Percentiles rank a stretch among this genome's conserved stretches.
Conservation (phyloP, 1,140 invertebrate species). For the Ceratosolen fusciceps region DNA sequence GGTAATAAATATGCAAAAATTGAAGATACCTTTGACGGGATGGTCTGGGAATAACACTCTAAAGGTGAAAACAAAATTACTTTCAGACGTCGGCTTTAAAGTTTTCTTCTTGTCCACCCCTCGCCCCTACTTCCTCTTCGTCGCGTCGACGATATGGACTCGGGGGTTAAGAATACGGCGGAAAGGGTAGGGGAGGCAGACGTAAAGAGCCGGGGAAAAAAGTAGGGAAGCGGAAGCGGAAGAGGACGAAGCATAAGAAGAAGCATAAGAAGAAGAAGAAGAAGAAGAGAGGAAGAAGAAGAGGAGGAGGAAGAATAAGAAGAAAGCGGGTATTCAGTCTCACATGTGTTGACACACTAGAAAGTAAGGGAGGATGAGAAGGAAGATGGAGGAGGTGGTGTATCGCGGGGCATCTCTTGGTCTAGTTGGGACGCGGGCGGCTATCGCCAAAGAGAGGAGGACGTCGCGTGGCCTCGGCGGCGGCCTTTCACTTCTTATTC, state of each 20-base stretch:
- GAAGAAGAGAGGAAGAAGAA: too few relatives aligned
- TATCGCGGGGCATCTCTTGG: slow-evolving; percentile 45
- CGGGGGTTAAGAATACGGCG: not conserved
- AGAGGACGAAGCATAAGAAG: too few relatives aligned
- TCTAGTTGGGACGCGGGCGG: slow-evolving; percentile 35
- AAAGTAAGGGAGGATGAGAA: slow-evolving; percentile 47
- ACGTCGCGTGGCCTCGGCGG: slow-evolving; percentile 23
- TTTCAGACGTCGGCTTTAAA: slow-evolving; percentile 25
- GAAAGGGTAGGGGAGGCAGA: slow-evolving; percentile 30
- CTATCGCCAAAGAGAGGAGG: slow-evolving; percentile 38
- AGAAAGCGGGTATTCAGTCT: slow-evolving; percentile 46
- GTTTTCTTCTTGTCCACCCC: not conserved
- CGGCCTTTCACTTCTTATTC: slow-evolving; percentile 22
- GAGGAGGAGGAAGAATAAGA: slow-evolving; percentile 7
- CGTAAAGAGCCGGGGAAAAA: too few relatives aligned
- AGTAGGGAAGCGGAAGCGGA: slow-evolving; percentile 38
- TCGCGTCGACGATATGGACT: slow-evolving; percentile 30
- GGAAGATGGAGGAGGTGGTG: slow-evolving; percentile 26
- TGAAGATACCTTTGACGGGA: not conserved
- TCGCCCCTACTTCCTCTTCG: too few relatives aligned
- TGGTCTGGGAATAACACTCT: not conserved
- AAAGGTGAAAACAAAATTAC: slow-evolving; percentile 31
- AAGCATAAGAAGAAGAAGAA: too few relatives aligned
- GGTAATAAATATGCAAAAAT: not conserved
- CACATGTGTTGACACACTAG: slow-evolving; percentile 42